Evolutionary conservation across 2,888 invertebrate genomes (phyloP).

Genomic region (Pseudococcus jackbeardsleyi): DNA sequence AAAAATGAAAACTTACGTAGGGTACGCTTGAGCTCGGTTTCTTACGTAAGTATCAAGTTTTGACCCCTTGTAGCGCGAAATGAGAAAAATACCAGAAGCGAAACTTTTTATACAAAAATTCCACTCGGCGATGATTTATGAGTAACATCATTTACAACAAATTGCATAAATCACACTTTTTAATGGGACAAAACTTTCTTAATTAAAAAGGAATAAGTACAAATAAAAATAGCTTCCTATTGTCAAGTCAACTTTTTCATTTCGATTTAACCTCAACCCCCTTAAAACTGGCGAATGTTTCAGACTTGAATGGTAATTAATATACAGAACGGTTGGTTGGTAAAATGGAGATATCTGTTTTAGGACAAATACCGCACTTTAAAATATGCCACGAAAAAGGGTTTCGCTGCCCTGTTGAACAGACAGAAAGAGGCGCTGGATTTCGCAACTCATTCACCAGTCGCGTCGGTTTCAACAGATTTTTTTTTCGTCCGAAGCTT

Average conservation of each 20-base stretch:
- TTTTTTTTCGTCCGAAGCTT: not conserved
- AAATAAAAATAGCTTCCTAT: not conserved
- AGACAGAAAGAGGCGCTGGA: not conserved
- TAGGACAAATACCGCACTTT: constrained; percentile 12
- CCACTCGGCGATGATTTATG: constrained; percentile 23
- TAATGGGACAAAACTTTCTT: constrained; percentile 27
- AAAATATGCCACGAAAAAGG: not conserved
- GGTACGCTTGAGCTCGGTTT: not conserved
- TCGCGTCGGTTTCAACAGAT: not conserved
- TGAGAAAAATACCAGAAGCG: constrained; percentile 25
- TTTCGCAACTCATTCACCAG: not conserved
- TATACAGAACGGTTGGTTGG: not conserved
- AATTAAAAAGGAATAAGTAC: constrained; percentile 26
- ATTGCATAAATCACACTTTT: not conserved
- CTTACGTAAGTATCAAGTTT: not conserved
- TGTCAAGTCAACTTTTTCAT: not conserved
- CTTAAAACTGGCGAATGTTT: not conserved
- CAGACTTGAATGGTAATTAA: not conserved
- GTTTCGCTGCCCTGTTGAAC: not conserved
- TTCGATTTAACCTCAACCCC: constrained; percentile 27
- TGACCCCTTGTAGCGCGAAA: constrained; percentile 10
- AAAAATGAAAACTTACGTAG: not conserved
- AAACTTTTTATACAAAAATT: constrained; percentile 41
- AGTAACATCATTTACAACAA: not conserved
- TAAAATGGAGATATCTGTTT: constrained; percentile 4